Conservation (phyloP, 2,888 invertebrate genomes). For the Eupithecia centaureata region DNA sequence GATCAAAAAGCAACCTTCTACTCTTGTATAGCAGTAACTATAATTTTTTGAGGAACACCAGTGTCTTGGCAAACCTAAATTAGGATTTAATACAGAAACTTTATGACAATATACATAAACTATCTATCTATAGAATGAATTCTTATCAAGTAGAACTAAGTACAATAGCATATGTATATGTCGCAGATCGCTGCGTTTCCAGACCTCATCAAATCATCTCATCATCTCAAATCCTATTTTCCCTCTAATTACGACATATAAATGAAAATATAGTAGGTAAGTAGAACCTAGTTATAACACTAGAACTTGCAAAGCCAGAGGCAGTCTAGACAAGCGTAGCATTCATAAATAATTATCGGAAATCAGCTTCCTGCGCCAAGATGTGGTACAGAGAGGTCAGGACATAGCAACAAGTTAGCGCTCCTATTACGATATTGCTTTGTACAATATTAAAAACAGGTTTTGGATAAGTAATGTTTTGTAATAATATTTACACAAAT, state of each 20-base stretch:
- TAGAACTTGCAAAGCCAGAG: constrained; percentile 16
- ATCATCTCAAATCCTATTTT: background rate
- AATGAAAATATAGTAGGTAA: background rate
- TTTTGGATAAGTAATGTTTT: background rate
- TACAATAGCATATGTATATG: no score
- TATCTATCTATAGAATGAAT: no score
- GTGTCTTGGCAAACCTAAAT: no score
- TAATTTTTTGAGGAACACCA: no score
- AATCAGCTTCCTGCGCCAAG: constrained; percentile 40
- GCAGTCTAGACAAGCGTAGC: constrained; percentile 20
- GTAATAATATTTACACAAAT: background rate
- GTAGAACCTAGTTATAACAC: constrained; percentile 7
- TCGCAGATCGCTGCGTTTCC: no score
- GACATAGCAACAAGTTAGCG: background rate
- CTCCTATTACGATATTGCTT: background rate
- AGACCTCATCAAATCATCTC: no score
- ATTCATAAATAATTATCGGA: constrained; percentile 38
- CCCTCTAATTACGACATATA: no score
- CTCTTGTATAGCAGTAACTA: no score
- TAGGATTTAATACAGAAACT: no score
- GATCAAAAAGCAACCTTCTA: no score
- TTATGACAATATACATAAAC: no score
- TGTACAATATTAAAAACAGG: background rate
- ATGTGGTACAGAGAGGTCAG: constrained; percentile 52
- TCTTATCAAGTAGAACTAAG: no score